Conservation (phyloP, 30 jellyfish, hydroid and myxozoan species). For the Mastigias papua region DNA sequence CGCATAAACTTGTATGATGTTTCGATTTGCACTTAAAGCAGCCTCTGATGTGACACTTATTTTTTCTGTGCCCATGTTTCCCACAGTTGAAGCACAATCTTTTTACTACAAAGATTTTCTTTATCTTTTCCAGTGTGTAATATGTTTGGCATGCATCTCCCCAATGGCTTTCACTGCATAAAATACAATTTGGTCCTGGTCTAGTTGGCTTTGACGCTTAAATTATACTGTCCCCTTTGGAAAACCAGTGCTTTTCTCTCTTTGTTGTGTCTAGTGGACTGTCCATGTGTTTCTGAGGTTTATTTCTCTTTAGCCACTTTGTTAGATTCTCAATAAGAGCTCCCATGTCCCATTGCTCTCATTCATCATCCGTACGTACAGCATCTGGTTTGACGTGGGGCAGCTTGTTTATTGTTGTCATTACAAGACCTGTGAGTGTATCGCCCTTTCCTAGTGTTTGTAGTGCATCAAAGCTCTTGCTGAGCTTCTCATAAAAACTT, state of each 20-base stretch:
- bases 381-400: slow-evolving; percentile 67
- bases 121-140: slow-evolving; percentile 45
- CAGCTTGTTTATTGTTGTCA: slow-evolving; percentile 69
- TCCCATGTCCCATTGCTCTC: slow-evolving; percentile 67
- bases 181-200: slow-evolving; percentile 33
- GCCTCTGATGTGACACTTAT: slow-evolving; percentile 49
- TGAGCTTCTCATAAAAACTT: slow-evolving; percentile 51
- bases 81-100: slow-evolving; percentile 62
- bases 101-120: slow-evolving; percentile 26
- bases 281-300: slow-evolving; percentile 43
- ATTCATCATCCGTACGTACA: slow-evolving; percentile 66
- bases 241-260: slow-evolving; percentile 50
- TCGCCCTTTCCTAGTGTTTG: slow-evolving; percentile 39
- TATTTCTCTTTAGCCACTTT: slow-evolving; percentile 55
- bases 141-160: slow-evolving; percentile 56
- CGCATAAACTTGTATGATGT: slow-evolving; percentile 63
- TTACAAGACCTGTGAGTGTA: slow-evolving; percentile 50
- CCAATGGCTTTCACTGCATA: slow-evolving; percentile 54
- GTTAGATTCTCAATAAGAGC: slow-evolving; percentile 37
- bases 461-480: slow-evolving; percentile 62
- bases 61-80: slow-evolving; percentile 39
- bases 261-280: slow-evolving; percentile 36
- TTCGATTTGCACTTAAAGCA: slow-evolving; percentile 47
- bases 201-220: slow-evolving; percentile 29
- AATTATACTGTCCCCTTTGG: slow-evolving; percentile 46